Base-by-base conservation (phyloP, 2,888 invertebrate species). In the Cylloceria caligata region DNA sequence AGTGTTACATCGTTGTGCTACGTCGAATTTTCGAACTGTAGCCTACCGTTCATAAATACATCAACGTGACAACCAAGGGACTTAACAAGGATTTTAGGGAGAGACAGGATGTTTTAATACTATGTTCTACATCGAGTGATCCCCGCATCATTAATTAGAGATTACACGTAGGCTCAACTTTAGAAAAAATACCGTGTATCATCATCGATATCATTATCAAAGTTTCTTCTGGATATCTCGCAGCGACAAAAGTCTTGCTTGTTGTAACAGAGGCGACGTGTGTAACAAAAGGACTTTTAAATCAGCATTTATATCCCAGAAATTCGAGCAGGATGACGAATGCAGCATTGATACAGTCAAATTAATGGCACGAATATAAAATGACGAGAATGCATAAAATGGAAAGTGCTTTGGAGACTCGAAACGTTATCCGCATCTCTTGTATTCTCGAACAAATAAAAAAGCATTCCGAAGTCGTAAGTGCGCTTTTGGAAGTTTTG, bases 401-500 rank as follows among this genome's bases (percentile, higher is more conserved):
- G 11, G 3, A 13, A 45, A 78, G 71, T 45, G 64, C 42, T 64
- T 55, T 49, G 34, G n/a, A 65, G 57, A 49, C 55, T 65, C 64
- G 77, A 77, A 52, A 30, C n/a, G 21, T n/a, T 47, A 16, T 30
- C 60, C 64, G 52, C 62, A 39, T 69, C 21, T 11, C 65, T 72
- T 55, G 60, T 47, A 21, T 76, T 45, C 67, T 27, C 34, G 47
- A 13, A 13, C 6, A 49, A 60, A 72, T 47, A 62, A 75, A 81
- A 65, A 55, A 60, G 65, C 6, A 21, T 45, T n/a, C 3, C 6
- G 45, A 30, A 34, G 9, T 49, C 19, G 36, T 36, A 72, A 67
- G 78, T 67, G 67, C 67, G 39, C 57, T 49, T 34, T 47, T 73
- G 57, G 78, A 60, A 67, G 47, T 79, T 72, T n/a, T n/a, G n/a